Evolutionary conservation across 2,888 invertebrate species (phyloP), one percentile per base, ranked within the genome.

Genomic region (Xestia ashworthii): DNA sequence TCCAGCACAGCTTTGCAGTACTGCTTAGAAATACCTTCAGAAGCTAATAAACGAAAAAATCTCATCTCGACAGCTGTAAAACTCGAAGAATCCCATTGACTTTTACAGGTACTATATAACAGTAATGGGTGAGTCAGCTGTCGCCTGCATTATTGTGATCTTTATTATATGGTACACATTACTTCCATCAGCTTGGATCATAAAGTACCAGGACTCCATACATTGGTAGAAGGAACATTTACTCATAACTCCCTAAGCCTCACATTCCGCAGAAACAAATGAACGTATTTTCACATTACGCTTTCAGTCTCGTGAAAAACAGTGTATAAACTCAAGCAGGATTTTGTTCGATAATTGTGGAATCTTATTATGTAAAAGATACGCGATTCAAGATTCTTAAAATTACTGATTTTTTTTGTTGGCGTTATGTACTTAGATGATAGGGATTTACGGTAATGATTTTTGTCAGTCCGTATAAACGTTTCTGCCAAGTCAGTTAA

Each of bases 271-370:
- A 74, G 46, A 75, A 74, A 70, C 74, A 80, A 81, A 86, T 84
- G 64, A 82, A 76, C 77, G 84, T 86, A 86, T 88, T 84, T 88
- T 78, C 55, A 79, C 80, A 86, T 86, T 76, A 80, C 66, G 55
- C n/a, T 41, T 46, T 5, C 72, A 55, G 65, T 38, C 48, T 72
- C 38, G 55, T 19, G 38, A 55, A 73, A 68, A 71, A 78, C 73
- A 48, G 66, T 19, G 16, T 9, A 62, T 48, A 46, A 53, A 58
- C 9, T 71, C n/a, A 53, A 82, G 58, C 22, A 50, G 60, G 58
- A 78, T 69, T 71, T 32, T 71, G 62, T 62, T 66, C 14, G 48
- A 58, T 58, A 53, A 66, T 67, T 82, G 25, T 53, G 25, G 44
- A 50, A 44, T 78, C 38, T 71, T 66, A 80, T 67, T 76, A 55